Evolutionary conservation across 2,113 vertebrate genomes (phyloP), one percentile per base, ranked within the genome.

Genomic region (Lepus timidus): DNA sequence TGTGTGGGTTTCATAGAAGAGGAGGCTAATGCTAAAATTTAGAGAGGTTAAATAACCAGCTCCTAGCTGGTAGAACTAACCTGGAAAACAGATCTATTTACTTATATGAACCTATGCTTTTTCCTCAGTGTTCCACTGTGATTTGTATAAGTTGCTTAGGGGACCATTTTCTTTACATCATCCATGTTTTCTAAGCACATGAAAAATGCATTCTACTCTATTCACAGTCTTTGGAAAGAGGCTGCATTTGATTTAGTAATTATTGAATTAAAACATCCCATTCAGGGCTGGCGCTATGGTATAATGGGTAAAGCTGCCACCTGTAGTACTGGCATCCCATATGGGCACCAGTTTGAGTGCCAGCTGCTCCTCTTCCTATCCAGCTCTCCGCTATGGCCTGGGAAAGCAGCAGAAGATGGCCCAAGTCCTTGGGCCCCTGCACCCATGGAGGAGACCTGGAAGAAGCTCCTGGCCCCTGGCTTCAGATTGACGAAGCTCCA

Each of bases 181-280:
- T 9, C 29, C 74, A 9, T 52, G 39, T 44, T 44, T 19, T 68
- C 68, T 36, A 61, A 31, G 19, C 36, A 67, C 23, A 11, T 36
- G 68, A 55, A 22, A 81, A 36, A n/a, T 81, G 22, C 65, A 4
- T 91, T 61, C 86, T 79, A 81, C 67, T 44, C 0, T 79, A 71
- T 49, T 85, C n/a, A 55, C 7, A 29, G 61, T 90, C 23, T 79
- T 93, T 49, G 61, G 27, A 86, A 76, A 91, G 62, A 87, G 90
- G 55, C 62, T 29, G 20, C 58, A 17, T 91, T 39, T 83, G n/a
- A 58, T 80, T 52, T 80, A 84, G 25, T 88, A 39, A 58, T 67
- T 84, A 51, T 91, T 91, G 73, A 84, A 91, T 79, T 87, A 23
- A 65, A 58, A 51, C 20, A 85, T 84, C 39, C 27, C 65, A 44